Percentiles rank a stretch among this genome's conserved stretches.
These are phyloP conservation scores for Thalassophryne amazonica DNA, from an alignment of 2,797 vertebrate genomes.

Conservation along the genomic window DNA sequence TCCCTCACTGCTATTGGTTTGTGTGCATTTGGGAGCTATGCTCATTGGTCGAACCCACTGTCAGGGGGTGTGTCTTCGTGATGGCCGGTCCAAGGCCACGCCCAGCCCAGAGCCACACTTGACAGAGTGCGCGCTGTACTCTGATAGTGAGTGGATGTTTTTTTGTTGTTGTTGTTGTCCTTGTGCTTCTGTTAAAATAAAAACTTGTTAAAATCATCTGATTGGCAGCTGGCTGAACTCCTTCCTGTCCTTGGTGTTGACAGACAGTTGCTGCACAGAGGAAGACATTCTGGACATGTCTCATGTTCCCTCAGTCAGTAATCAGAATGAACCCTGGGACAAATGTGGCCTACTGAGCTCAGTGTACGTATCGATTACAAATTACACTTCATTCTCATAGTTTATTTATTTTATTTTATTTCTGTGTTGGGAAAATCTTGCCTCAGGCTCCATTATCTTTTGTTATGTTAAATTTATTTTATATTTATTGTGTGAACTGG, in stretches of 20 bases:
- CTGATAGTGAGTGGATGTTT: slow-evolving; percentile 73
- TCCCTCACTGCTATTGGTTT: slow-evolving; percentile 44
- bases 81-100: slow-evolving; percentile 73
- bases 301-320: slow-evolving; percentile 43
- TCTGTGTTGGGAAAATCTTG: no score
- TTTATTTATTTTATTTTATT: not conserved
- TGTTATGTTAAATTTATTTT: no score
- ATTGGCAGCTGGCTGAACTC: not conserved
- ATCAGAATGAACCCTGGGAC: slow-evolving; percentile 71
- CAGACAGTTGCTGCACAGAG: slow-evolving; percentile 75
- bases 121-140: slow-evolving; percentile 73
- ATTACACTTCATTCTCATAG: not conserved
- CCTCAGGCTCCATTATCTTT: no score
- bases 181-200: not conserved
- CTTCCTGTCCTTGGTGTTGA: slow-evolving; percentile 13
- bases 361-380: slow-evolving; percentile 49
- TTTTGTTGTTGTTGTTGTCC: not conserved
- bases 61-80: slow-evolving; percentile 75
- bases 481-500: no score
- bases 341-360: slow-evolving; percentile 73
- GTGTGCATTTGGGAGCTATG: slow-evolving; percentile 31
- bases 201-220: not conserved
- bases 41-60: slow-evolving; percentile 49
- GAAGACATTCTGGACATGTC: slow-evolving; percentile 66
- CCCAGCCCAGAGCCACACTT: slow-evolving; percentile 74